Base-by-base conservation (phyloP, 2,797 vertebrate species). In the Anguilla marmorata region DNA sequence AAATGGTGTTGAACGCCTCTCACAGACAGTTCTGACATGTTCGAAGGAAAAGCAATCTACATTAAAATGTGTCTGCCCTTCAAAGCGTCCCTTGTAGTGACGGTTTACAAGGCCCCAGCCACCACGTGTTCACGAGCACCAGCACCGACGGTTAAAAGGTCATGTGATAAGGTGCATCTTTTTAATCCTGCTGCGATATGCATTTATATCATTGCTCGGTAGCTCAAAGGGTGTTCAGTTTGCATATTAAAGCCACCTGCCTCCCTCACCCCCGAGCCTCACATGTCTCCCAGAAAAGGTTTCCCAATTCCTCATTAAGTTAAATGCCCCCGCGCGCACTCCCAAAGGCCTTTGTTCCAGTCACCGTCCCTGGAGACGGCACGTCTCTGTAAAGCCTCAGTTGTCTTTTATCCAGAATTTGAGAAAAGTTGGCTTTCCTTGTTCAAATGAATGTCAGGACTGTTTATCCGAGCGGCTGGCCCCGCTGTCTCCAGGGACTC, bases 1-100 rank as follows among this genome's bases (percentile, higher is more conserved):
- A 90, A 88, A 86, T 69, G 33, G 50, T 69, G 63, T 90, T 89
- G 87, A 89, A 87, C 89, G 87, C 85, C 86, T 90, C 85, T 86
- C 45, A n/a, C 86, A 66, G 88, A 87, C 30, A 58, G 74, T 88
- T 80, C 83, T 21, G 54, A 86, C 86, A 84, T 60, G 52, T 82
- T 48, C 48, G 79, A 89, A 86, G 54, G 76, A 84, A 86, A 90
- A 87, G 89, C 89, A 90, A 88, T 91, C 82, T 90, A 88, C 89
- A 90, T 89, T 90, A 54, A 90, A 89, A 90, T 54, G 54, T 37
- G 80, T n/a, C 88, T 88, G 88, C 88, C 90, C 88, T 88, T 90
- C 84, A 91, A 90, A 90, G 84, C 88, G 79, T 90, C 88, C 72
- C 84, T 87, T 27, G 54, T 86, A 84, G 85, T 84, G 79, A 88